Base-by-base conservation (phyloP, 2,113 vertebrate species). In the Apaloderma vittatum region DNA sequence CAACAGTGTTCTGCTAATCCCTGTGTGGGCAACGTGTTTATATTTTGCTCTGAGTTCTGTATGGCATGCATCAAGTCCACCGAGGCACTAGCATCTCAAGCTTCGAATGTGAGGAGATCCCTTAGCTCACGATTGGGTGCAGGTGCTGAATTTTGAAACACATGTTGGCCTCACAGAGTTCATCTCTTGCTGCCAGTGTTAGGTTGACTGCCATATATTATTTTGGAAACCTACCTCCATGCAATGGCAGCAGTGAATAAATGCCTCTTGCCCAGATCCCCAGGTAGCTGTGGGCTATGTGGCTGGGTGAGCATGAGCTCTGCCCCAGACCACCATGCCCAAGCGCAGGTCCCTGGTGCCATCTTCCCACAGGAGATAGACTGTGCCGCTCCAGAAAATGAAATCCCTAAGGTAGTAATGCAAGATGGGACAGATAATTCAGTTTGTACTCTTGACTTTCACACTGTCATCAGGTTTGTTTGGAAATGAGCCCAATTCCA, bases 1-100 rank as follows among this genome's bases (percentile, higher is more conserved):
- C 48, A 48, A 20, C 22, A 27, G 57, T 11, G 11, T 40, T 68
- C 55, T 16, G 65, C 66, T 58, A 36, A 58, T 5, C 12, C 52
- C 16, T 4, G 13, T 2, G 5, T 23, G 45, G 37, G 52, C 0
- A 1, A 27, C 2, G 2, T 29, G 12, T 48, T 79, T 73, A 3
- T 43, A 26, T 11, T 24, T 63, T 20, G 34, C 30, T 46, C 32
- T 10, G 54, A 52, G 76, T 13, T 15, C 34, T 21, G 40, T 52
- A 20, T 0, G 2, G 61, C 37, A 6, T 2, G 16, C 30, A 16
- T 45, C 2, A 54, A 84, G 18, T 8, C 51, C 32, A 4, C 43
- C 3, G 5, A 34, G n/a, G 36, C 45, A 10, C 16, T 23, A 34
- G 36, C 48, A 51, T 14, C 29, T 46, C 40, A 9, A 40, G 26